phyloP scores from a whole-genome alignment of 2,113 vertebrate genomes.

The Archilochus colubris region DNA sequence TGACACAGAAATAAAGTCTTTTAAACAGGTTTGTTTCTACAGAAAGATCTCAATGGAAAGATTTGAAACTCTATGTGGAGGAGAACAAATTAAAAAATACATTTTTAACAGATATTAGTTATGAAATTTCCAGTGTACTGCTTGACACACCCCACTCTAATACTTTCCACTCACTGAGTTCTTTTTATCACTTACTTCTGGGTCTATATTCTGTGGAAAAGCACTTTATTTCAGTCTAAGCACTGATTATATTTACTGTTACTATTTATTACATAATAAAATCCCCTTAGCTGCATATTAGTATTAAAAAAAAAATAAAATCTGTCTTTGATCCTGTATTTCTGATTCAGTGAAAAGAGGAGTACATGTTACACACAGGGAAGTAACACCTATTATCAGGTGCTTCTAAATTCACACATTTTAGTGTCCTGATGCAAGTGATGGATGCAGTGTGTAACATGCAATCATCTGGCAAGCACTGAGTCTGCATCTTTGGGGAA shows the following conservation, averaged over 20 bases:
- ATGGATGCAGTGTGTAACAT: neutral
- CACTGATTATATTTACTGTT: neutral
- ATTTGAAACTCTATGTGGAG: neutral
- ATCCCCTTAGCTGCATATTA: neutral
- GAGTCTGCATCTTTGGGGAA: neutral
- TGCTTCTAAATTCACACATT: neutral
- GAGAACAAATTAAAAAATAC: neutral
- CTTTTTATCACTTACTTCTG: neutral
- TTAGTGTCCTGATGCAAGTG: neutral
- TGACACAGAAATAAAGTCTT: neutral
- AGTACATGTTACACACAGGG: neutral
- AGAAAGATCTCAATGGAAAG: neutral
- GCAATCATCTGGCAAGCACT: neutral
- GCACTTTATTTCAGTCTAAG: neutral
- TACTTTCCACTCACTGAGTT: neutral
- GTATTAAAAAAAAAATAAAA: neutral
- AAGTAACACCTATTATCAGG: neutral
- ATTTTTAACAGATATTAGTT: neutral
- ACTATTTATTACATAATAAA: neutral
- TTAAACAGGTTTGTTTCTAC: conserved; percentile 2
- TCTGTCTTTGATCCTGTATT: neutral
- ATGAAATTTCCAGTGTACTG: neutral
- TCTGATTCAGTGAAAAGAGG: neutral
- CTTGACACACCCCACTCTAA: neutral
- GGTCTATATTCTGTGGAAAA: neutral